Conservation (phyloP, 2,797 vertebrate genomes). For the Tokudaia tokunoshimensis region DNA sequence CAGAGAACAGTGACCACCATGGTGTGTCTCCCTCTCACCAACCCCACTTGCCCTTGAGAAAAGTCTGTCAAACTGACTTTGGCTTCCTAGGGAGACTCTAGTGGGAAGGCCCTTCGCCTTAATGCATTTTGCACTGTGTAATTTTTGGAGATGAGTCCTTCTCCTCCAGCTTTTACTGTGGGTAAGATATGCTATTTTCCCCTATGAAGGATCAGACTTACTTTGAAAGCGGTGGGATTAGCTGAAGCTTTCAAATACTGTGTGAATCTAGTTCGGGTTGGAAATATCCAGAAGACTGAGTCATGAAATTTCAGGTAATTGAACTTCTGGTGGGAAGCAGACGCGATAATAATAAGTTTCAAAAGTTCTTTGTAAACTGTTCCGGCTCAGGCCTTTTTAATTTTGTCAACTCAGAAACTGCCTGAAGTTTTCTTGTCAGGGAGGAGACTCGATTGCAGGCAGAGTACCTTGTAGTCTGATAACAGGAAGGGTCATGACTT, state of each 20-base stretch:
- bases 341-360: constrained; percentile 32
- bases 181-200: constrained; percentile 49
- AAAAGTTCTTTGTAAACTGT: constrained; percentile 37
- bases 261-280: constrained; percentile 40
- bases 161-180: constrained; percentile 19
- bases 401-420: constrained; percentile 24
- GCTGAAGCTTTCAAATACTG: constrained; percentile 56
- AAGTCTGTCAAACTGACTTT: not conserved
- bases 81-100: not conserved
- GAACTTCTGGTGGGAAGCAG: constrained; percentile 50
- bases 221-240: constrained; percentile 72
- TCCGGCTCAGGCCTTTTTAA: constrained; percentile 29
- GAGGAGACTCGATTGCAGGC: not conserved
- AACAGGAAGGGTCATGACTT: not conserved
- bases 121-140: not conserved
- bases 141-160: constrained; percentile 56
- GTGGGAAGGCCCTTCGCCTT: not conserved
- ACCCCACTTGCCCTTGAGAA: not conserved
- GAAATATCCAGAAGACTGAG: constrained; percentile 71
- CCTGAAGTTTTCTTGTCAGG: not conserved
- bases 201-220: constrained; percentile 39
- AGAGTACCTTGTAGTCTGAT: not conserved
- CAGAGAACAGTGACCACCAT: not conserved
- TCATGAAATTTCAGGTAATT: constrained; percentile 78
- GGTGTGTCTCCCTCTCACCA: accelerated